phyloP scores from a whole-genome alignment of 1,140 invertebrate genomes.

The Polypedilum pembai region DNA sequence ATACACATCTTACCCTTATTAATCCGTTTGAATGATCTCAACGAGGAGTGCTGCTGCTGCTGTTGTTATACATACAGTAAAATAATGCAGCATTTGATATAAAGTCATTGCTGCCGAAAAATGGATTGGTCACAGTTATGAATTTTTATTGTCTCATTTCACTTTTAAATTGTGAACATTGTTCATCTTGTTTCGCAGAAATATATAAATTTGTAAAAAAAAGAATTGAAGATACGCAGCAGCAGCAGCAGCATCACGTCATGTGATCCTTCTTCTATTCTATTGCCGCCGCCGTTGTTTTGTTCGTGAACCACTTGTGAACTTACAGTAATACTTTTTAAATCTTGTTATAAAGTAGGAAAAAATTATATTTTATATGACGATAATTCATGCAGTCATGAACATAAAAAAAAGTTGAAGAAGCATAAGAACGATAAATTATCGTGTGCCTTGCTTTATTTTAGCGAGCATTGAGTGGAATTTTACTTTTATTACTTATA shows the following conservation, averaged over 20 bases:
- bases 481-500: slow-evolving; percentile 27
- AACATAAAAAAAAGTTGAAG: slow-evolving; percentile 14
- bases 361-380: slow-evolving; percentile 8
- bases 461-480: background rate
- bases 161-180: slow-evolving; percentile 10
- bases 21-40: slow-evolving; percentile 13
- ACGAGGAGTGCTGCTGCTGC: background rate
- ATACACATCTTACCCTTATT: slow-evolving; percentile 22
- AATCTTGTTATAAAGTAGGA: slow-evolving; percentile 28
- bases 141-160: slow-evolving; percentile 28
- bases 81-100: background rate
- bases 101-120: slow-evolving; percentile 15
- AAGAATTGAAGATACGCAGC: background rate
- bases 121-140: slow-evolving; percentile 28
- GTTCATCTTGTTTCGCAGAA: background rate
- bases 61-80: background rate
- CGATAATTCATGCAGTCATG: slow-evolving; percentile 5
- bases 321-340: slow-evolving; percentile 21
- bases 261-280: background rate
- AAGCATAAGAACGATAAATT: slow-evolving; percentile 25
- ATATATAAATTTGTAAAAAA: background rate
- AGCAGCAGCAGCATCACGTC: background rate
- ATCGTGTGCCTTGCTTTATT: background rate
- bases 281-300: background rate
- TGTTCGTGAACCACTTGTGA: slow-evolving; percentile 23